A percentile compares a stretch with the other conserved stretches of the same genome.
These are phyloP conservation scores for Symphodus melops DNA, from an alignment of 2,113 vertebrate genomes.

Conservation along the genomic window DNA sequence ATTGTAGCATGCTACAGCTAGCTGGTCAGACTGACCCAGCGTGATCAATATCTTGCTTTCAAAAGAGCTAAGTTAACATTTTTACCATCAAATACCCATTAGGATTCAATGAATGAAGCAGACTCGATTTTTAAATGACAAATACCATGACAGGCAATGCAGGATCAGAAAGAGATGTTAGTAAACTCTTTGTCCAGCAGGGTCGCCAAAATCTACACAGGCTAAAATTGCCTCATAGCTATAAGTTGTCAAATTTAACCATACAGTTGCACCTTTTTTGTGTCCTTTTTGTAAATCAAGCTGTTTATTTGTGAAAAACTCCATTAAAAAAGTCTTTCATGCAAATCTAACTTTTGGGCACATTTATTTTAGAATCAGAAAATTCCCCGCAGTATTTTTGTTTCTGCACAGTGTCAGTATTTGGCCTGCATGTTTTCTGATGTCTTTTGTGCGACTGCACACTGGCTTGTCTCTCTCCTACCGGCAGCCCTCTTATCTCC, in stretches of 20 bases:
- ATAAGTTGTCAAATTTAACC: background rate
- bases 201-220: background rate
- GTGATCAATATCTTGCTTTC: too few relatives aligned
- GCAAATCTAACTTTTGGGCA: conserved; percentile 20
- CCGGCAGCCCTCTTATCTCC: conserved; percentile 48
- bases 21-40: background rate
- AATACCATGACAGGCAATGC: too few relatives aligned
- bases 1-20: too few relatives aligned
- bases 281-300: conserved; percentile 1
- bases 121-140: too few relatives aligned
- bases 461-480: conserved; percentile 18
- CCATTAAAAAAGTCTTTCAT: conserved; percentile 5
- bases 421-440: conserved; percentile 37
- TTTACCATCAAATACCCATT: too few relatives aligned
- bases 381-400: conserved; percentile 32
- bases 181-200: too few relatives aligned
- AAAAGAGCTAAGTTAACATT: too few relatives aligned
- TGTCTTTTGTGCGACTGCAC: conserved; percentile 30
- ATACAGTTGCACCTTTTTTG: background rate
- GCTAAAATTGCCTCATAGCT: background rate
- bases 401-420: conserved; percentile 53
- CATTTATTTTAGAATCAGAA: conserved; percentile 29
- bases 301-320: conserved; percentile 1
- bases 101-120: too few relatives aligned
- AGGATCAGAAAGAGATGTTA: too few relatives aligned